Evolutionary conservation across 2,888 invertebrate genomes (phyloP), one percentile per base, ranked within the genome.

Genomic region (Apodemia duryi): DNA sequence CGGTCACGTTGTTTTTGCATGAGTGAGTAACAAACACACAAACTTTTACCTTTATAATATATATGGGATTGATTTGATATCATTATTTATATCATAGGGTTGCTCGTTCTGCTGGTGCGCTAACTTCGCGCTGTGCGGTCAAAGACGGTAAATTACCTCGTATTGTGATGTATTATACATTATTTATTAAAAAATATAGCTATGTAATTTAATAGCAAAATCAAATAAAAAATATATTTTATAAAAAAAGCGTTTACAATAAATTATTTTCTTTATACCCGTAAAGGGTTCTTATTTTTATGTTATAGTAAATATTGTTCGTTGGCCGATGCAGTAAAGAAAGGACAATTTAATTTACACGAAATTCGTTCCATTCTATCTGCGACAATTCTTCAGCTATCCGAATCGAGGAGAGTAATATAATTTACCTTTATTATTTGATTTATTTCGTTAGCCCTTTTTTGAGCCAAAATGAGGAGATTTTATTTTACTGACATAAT

Each of bases 371-470:
- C 32, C 57, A 32, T 57, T 29, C 57, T 57, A 57, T 57, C 57
- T 57, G 57, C 57, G 75, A 79, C 72, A 82, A 82, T 82, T 83
- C 77, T 82, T 80, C 79, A 78, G 77, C 80, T 82, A 83, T 82
- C 78, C 80, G 82, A 80, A 82, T 71, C 81, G 73, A 82, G 82
- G 78, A 76, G 80, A 71, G 81, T 90, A 88, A 90, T 83, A 77
- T 76, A 84, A 89, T 90, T 88, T 86, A 83, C 88, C 85, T 84
- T 83, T 89, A 83, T 89, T 88, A 90, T 88, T 88, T 85, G 88
- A 88, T 89, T 89, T 89, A 54, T 54, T 54, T 54, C 54, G 54
- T 54, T 54, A 28, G 54, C n/a, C 54, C 29, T 54, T 54, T 54
- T 43, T 54, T 54, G 29, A 28, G 54, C 6, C 11, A 29, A 54